These are phyloP conservation scores for Lophius piscatorius DNA, from an alignment of 2,113 vertebrate genomes.

Conservation along the genomic window DNA sequence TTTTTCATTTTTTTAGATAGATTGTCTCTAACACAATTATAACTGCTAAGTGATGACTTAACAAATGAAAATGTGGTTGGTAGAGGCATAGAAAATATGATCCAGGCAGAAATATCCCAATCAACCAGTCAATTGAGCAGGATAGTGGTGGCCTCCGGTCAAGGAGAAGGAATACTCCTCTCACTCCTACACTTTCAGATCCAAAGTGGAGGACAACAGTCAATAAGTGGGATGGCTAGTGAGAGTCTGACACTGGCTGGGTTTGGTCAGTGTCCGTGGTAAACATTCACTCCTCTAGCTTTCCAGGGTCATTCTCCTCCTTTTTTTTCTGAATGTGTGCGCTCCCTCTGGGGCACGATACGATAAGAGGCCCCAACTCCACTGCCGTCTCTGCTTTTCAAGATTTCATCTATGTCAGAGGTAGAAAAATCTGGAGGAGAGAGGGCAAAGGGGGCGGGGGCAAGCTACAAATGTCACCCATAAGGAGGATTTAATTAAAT, in stretches of 20 bases:
- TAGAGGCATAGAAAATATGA: constrained; percentile 36
- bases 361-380: constrained; percentile 72
- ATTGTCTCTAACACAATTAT: too few species aligned
- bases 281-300: constrained; percentile 65
- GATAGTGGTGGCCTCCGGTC: constrained; percentile 45
- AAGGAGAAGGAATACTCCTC: constrained; percentile 13
- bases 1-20: too few species aligned
- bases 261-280: constrained; percentile 69
- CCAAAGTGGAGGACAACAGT: constrained; percentile 39
- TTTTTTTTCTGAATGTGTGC: constrained; percentile 74
- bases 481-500: constrained; percentile 84
- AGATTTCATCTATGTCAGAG: constrained; percentile 80
- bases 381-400: constrained; percentile 73
- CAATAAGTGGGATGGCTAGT: constrained; percentile 38
- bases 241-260: constrained; percentile 30
- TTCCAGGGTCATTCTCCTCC: constrained; percentile 64
- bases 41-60: constrained; percentile 40
- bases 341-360: constrained; percentile 71
- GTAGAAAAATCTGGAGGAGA: constrained; percentile 67
- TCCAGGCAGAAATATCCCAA: constrained; percentile 44
- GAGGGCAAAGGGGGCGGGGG: constrained; percentile 56
- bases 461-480: constrained; percentile 82
- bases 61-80: constrained; percentile 58
- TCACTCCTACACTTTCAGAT: constrained; percentile 37
- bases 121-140: constrained; percentile 45